Evolutionary conservation across 2,113 vertebrate genomes (phyloP).

Genomic region (Polypterus senegalus): DNA sequence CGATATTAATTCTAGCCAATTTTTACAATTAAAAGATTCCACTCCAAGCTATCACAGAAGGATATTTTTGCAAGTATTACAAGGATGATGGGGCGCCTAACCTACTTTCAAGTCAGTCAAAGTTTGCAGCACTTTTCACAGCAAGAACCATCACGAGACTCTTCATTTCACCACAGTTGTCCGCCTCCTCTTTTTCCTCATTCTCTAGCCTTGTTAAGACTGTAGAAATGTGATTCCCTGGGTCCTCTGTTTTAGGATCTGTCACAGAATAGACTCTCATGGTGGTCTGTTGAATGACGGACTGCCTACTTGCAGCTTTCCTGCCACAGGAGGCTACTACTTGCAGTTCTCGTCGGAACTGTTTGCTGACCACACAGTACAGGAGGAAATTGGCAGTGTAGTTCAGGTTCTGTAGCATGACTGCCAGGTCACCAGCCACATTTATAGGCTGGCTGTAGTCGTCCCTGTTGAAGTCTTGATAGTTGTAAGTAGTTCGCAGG

Average conservation of each 20-base stretch:
- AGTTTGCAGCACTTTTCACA: neutral
- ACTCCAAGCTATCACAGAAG: neutral
- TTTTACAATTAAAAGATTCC: neutral
- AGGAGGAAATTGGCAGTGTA: slow-evolving; percentile 58
- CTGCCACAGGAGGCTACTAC: slow-evolving; percentile 25
- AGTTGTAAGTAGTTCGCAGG: slow-evolving; percentile 51
- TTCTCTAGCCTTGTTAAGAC: neutral
- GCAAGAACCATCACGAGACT: neutral
- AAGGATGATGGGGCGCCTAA: neutral
- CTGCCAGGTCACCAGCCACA: slow-evolving; percentile 42
- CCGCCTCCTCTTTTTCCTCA: neutral
- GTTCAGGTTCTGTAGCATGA: slow-evolving; percentile 62
- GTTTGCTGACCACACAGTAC: slow-evolving; percentile 50
- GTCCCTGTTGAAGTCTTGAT: slow-evolving; percentile 36
- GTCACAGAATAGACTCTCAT: slow-evolving; percentile 45
- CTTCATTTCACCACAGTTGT: neutral
- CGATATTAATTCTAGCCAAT: too few relatives aligned
- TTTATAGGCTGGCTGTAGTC: slow-evolving; percentile 52
- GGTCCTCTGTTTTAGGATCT: neutral
- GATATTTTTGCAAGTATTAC: neutral
- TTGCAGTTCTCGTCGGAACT: slow-evolving; percentile 44
- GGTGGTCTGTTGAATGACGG: slow-evolving; percentile 33
- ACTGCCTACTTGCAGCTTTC: slow-evolving; percentile 17
- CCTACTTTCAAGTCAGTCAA: neutral
- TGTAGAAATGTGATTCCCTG: slow-evolving; percentile 2